phyloP scores from a whole-genome alignment of 1,140 invertebrate species.

The Lordiphosa mommai region DNA sequence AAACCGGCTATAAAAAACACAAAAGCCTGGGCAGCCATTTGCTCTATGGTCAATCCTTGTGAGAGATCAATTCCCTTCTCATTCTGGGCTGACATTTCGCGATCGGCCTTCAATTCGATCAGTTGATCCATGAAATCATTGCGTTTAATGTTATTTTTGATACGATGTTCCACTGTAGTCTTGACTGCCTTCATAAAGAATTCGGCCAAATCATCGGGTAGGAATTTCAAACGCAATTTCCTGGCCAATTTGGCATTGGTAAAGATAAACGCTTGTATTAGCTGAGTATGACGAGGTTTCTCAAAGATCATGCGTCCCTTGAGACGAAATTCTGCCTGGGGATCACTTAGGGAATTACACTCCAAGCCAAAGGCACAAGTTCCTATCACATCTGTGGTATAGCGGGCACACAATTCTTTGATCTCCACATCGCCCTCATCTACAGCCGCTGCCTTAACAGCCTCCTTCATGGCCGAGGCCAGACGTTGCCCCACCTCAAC shows the following conservation, averaged over 20 bases:
- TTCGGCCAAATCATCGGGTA: constrained; percentile 57
- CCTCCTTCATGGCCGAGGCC: constrained; percentile 22
- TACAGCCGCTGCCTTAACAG: constrained; percentile 15
- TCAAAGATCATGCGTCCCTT: constrained; percentile 60
- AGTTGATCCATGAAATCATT: constrained; percentile 80
- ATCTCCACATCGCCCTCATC: constrained; percentile 80
- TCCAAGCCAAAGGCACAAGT: constrained; percentile 81
- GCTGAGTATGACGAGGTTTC: constrained; percentile 26
- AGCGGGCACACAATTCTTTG: constrained; percentile 82
- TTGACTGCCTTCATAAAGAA: constrained; percentile 78
- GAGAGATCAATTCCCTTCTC: constrained; percentile 48
- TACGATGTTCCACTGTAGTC: constrained; percentile 75
- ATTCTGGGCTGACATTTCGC: constrained; percentile 22
- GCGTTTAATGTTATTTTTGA: constrained; percentile 63
- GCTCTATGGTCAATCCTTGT: constrained; percentile 47
- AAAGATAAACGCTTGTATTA: constrained; percentile 34
- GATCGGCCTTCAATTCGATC: constrained; percentile 61
- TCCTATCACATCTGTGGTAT: constrained; percentile 83
- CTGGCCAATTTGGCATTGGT: constrained; percentile 43
- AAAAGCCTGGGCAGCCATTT: constrained; percentile 69
- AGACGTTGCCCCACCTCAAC: constrained; percentile 61
- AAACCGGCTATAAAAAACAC: constrained; percentile 75
- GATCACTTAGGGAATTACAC: constrained; percentile 79
- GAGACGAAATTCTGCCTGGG: constrained; percentile 80
- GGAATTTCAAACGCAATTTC: constrained; percentile 41